These are phyloP conservation scores for Brachionus rotundiformis DNA, from an alignment of 1,140 invertebrate genomes.

Conservation along the genomic window DNA sequence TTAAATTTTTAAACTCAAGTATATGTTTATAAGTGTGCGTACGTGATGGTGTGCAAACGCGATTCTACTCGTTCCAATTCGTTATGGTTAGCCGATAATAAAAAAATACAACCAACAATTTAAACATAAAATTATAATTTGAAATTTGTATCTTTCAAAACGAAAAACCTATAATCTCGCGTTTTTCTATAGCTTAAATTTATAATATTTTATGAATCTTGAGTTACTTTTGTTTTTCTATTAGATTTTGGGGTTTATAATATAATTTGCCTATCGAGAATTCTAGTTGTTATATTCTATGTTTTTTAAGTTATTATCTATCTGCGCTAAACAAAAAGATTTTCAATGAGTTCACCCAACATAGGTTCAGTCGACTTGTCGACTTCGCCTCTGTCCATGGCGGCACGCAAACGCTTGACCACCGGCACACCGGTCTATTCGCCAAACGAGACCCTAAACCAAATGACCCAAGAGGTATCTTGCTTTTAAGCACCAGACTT, in stretches of 20 bases:
- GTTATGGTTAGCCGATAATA: background rate
- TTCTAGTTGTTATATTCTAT: conserved; percentile 10
- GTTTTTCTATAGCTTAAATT: background rate
- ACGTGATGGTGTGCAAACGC: background rate
- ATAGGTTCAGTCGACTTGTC: conserved; percentile 48
- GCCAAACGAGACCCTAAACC: conserved; percentile 44
- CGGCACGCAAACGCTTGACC: conserved; percentile 8
- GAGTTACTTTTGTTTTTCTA: conserved; percentile 15
- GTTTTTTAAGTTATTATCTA: conserved; percentile 10
- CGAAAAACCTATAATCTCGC: conserved; percentile 12
- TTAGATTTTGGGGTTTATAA: conserved; percentile 14
- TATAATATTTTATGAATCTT: conserved; percentile 17
- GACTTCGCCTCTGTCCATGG: conserved; percentile 27
- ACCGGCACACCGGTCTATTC: conserved; percentile 28
- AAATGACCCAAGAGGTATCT: conserved; percentile 41
- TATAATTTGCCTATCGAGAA: conserved; percentile 19
- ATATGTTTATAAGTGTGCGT: background rate
- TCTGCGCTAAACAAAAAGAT: background rate
- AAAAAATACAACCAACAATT: background rate
- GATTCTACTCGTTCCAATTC: background rate
- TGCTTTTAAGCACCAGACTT: too few species aligned
- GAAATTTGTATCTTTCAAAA: conserved; percentile 10
- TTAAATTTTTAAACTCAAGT: conserved; percentile 2
- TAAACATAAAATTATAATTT: conserved; percentile 13
- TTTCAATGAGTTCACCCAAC: conserved; percentile 40